A percentile compares a stretch with the other conserved stretches of the same genome.
Evolutionary conservation across 2,888 invertebrate species (phyloP).

Genomic region (Troilus luridus): DNA sequence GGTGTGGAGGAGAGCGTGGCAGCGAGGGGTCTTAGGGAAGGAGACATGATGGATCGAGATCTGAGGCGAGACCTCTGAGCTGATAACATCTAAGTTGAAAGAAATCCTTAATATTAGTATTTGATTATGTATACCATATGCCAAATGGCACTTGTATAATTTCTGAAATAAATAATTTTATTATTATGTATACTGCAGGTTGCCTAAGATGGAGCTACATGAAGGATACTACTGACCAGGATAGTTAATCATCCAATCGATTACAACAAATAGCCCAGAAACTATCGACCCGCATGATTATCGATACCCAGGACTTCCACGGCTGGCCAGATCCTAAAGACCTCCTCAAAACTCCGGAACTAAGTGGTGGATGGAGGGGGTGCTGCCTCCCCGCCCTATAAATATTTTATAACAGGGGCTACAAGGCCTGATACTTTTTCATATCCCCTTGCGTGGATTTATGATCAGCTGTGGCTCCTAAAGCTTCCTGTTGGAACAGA

Average conservation of each 20-base stretch:
- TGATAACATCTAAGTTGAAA: no score
- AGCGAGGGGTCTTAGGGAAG: no score
- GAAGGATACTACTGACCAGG: not conserved
- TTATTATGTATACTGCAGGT: no score
- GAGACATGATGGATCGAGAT: no score
- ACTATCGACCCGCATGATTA: not conserved
- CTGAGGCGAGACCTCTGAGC: no score
- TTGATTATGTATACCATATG: no score
- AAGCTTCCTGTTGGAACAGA: not conserved
- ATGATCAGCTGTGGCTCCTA: not conserved
- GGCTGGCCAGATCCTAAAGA: not conserved
- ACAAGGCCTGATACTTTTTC: not conserved
- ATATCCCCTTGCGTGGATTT: conserved; percentile 5
- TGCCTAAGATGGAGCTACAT: not conserved
- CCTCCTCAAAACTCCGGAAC: not conserved
- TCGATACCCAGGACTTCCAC: not conserved
- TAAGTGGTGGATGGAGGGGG: not conserved
- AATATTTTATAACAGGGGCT: conserved; percentile 22
- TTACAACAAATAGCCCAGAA: not conserved
- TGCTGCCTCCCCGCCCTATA: not conserved
- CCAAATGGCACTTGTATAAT: no score
- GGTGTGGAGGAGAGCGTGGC: no score
- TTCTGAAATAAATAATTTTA: no score
- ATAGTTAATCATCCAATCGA: not conserved
- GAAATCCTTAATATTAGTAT: no score